A percentile compares a stretch with the other conserved stretches of the same genome.
Conservation (phyloP, 1,140 invertebrate species). For the Gerris buenoi region DNA sequence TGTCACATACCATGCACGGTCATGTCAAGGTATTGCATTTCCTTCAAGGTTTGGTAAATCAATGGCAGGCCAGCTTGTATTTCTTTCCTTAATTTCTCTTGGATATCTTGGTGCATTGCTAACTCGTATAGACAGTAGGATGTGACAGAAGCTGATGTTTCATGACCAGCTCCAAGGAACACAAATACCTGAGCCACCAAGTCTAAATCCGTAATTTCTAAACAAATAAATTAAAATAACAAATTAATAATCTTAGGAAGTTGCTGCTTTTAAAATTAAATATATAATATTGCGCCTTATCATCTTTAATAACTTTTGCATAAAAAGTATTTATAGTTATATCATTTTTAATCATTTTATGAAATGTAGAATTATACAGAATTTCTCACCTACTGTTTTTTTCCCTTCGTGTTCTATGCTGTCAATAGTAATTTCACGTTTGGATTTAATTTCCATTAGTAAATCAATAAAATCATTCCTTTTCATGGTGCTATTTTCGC, state of each 20-base stretch:
- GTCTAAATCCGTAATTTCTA: slow-evolving; percentile 6
- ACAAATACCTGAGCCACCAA: slow-evolving; percentile 31
- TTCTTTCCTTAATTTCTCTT: slow-evolving; percentile 40
- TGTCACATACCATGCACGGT: slow-evolving; percentile 35
- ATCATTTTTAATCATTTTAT: no score
- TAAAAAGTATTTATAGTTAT: no score
- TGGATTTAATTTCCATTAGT: slow-evolving; percentile 17
- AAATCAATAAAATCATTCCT: slow-evolving; percentile 32
- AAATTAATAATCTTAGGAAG: no score
- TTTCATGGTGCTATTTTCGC: slow-evolving; percentile 30
- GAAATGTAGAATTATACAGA: no score
- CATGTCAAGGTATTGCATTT: slow-evolving; percentile 38
- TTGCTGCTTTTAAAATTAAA: no score
- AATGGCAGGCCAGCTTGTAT: slow-evolving; percentile 32
- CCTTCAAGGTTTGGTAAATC: slow-evolving; percentile 31
- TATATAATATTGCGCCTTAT: no score
- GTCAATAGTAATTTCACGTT: not conserved
- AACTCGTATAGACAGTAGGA: slow-evolving; percentile 39
- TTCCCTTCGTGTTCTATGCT: not conserved
- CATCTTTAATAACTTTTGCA: no score
- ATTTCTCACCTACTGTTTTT: no score
- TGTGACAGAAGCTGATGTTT: slow-evolving; percentile 42
- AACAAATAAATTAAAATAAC: no score
- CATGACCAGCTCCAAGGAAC: slow-evolving; percentile 43
- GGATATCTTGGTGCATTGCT: slow-evolving; percentile 40